phyloP scores from a whole-genome alignment of 2,888 invertebrate genomes.

The Mythimna ferrago region DNA sequence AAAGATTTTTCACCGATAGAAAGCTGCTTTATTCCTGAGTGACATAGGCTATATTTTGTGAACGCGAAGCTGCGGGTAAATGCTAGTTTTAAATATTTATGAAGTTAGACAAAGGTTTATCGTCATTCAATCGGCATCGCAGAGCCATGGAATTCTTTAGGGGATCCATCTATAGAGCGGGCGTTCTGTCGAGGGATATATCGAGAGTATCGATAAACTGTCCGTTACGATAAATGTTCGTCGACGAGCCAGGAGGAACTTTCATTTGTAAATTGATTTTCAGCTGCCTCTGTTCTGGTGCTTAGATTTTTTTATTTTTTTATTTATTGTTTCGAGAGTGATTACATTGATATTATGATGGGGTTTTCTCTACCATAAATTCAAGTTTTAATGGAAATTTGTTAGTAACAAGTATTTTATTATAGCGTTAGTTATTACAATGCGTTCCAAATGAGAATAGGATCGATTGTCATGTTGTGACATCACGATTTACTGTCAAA shows the following conservation, averaged over 20 bases:
- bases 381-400: too few species aligned
- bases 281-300: conserved; percentile 3
- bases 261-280: conserved; percentile 55
- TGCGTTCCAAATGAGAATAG: too few species aligned
- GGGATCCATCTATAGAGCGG: conserved; percentile 32
- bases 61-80: too few species aligned
- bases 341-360: too few species aligned
- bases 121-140: conserved; percentile 50
- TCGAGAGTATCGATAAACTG: conserved; percentile 50
- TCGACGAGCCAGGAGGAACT: conserved; percentile 25
- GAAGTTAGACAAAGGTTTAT: conserved; percentile 50
- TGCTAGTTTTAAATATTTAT: conserved; percentile 37
- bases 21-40: too few species aligned
- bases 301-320: background rate
- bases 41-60: too few species aligned
- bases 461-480: too few species aligned
- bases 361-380: too few species aligned
- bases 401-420: too few species aligned
- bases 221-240: conserved; percentile 55
- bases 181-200: conserved; percentile 34
- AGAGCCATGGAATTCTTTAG: conserved; percentile 50
- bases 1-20: too few species aligned
- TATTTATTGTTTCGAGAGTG: background rate
- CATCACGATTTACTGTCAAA: too few species aligned
- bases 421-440: too few species aligned